A percentile compares a stretch with the other conserved stretches of the same genome.
phyloP scores from a whole-genome alignment of 2,797 vertebrate genomes.

The Smutsia temminckii region DNA sequence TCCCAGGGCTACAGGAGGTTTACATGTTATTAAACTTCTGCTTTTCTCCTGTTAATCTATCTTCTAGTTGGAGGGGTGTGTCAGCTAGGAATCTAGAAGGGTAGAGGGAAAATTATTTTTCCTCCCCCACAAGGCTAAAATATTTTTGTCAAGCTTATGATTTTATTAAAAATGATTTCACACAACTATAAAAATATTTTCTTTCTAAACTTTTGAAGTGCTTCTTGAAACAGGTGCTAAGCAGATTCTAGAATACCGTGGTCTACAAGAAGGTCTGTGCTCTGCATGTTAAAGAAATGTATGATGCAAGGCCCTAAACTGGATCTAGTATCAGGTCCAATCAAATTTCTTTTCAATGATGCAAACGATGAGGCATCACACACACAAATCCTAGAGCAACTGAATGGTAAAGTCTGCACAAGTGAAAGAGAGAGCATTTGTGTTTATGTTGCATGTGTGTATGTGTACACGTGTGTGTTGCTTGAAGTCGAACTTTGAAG shows the following conservation, averaged over 20 bases:
- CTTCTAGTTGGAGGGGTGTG: background rate
- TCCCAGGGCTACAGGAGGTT: background rate
- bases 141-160: background rate
- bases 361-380: background rate
- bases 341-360: conserved; percentile 9
- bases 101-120: background rate
- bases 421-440: background rate
- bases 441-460: background rate
- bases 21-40: background rate
- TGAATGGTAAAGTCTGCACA: background rate
- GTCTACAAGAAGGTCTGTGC: background rate
- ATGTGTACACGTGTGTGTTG: background rate
- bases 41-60: background rate
- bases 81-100: background rate
- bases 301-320: background rate
- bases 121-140: background rate
- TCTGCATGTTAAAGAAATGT: background rate
- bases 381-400: background rate
- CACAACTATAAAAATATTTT: background rate
- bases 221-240: background rate
- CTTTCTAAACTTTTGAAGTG: background rate
- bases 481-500: background rate
- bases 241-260: background rate
- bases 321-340: background rate
- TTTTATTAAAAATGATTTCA: conserved; percentile 8